Evolutionary conservation across 2,113 vertebrate species (phyloP), one percentile per base, ranked within the genome.

Genomic region (Corythoichthys intestinalis): DNA sequence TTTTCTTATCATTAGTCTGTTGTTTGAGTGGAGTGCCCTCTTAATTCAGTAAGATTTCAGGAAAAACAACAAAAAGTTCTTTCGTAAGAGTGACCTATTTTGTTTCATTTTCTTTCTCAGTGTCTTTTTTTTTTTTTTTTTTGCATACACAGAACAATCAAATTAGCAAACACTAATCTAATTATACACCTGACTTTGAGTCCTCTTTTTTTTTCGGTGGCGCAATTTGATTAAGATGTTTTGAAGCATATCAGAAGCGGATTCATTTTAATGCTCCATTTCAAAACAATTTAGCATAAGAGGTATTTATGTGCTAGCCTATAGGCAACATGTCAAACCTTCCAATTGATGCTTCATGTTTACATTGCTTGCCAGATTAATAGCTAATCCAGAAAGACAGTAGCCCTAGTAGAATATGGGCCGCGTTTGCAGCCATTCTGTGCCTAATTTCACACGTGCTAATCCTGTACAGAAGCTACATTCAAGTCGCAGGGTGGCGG

Each of bases 181-280:
- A 87, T 89, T 82, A 85, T 67, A 69, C 75, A 85, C 66, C 82
- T 72, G 67, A 71, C 72, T 84, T 81, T 83, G 69, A 85, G 41
- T 44, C 41, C 75, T 85, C 73, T 58, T 35, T 38, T 34, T 63
- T 34, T 28, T 34, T 7, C 5, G 44, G 69, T 69, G 67, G 72
- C 6, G 76, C 86, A 84, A 85, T 86, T 85, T 85, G 69, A 87
- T 85, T 86, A 86, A 79, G 78, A 62, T 80, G 75, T 87, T 85
- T 81, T 75, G 77, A 74, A 70, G 85, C 71, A 67, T 54, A 72
- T 50, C 62, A 59, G 71, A 72, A 34, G n/a, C 65, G 41, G 66
- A 75, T 83, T 83, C 80, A 81, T 77, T 72, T 76, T 58, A 59
- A 84, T 70, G 71, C 65, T 67, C 44, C 17, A 80, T 79, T 68